Percentiles rank a stretch among this genome's conserved stretches.
Conservation (phyloP, 2,797 vertebrate genomes). For the Cossypha heuglini region DNA sequence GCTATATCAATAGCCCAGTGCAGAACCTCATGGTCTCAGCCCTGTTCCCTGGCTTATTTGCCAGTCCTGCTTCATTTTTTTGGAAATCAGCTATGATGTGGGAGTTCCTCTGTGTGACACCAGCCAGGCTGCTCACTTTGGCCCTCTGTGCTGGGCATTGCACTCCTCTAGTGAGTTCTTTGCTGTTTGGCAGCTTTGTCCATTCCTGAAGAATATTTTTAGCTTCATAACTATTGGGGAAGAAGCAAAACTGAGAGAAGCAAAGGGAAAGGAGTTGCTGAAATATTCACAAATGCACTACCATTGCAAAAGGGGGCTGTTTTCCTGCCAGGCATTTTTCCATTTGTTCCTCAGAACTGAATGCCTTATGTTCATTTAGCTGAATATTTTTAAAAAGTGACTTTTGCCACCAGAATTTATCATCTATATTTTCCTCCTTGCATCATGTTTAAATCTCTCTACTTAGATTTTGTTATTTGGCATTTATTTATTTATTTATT, state of each 20-base stretch:
- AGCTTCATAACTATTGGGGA: rapidly evolving
- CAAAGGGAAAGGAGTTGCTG: neutral
- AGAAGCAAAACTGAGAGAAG: neutral
- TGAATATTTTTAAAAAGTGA: neutral
- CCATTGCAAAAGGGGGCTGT: neutral
- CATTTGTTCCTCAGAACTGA: neutral
- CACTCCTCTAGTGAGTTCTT: neutral
- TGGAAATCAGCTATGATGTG: neutral
- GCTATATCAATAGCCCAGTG: rapidly evolving
- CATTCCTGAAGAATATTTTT: neutral
- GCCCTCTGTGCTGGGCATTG: neutral
- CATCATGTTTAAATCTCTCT: neutral
- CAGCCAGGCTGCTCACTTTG: neutral
- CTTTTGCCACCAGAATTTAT: slow-evolving; percentile 4
- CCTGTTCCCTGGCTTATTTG: neutral
- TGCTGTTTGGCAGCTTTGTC: neutral
- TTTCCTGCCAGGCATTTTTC: slow-evolving; percentile 3
- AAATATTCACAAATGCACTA: neutral
- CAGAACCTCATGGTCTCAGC: neutral
- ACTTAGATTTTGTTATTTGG: neutral
- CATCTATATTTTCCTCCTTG: neutral
- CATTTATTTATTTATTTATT: slow-evolving; percentile 35
- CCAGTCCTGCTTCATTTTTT: neutral
- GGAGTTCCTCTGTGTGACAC: neutral
- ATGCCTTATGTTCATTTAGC: neutral